Percentiles rank a stretch among this genome's conserved stretches.
Conservation (phyloP, 2,113 vertebrate species). For the Holacanthus passer region DNA sequence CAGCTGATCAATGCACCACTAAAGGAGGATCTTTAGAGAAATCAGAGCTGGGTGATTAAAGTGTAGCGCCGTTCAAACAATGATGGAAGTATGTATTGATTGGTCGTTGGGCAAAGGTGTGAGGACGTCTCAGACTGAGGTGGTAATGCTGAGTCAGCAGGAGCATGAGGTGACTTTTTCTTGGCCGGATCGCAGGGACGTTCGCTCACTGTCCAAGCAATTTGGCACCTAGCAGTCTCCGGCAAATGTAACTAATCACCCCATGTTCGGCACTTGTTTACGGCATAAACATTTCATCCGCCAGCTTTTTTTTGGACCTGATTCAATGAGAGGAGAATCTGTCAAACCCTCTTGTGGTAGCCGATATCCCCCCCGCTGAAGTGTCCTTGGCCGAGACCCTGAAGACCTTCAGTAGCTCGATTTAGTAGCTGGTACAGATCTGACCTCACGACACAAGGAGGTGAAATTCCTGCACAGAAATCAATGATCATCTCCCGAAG, state of each 20-base stretch:
- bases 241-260: conserved; percentile 61
- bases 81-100: conserved; percentile 65
- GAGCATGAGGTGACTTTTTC: conserved; percentile 59
- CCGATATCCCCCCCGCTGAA: background rate
- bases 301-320: conserved; percentile 17
- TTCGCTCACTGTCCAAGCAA: conserved; percentile 35
- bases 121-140: conserved; percentile 40
- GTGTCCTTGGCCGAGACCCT: background rate
- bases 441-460: background rate
- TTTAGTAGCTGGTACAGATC: background rate
- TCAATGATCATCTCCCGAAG: background rate
- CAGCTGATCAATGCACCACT: conserved; percentile 41
- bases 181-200: conserved; percentile 32
- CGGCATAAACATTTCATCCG: conserved; percentile 34
- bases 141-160: conserved; percentile 52
- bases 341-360: background rate
- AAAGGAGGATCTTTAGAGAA: conserved; percentile 38
- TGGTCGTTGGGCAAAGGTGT: conserved; percentile 54
- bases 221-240: conserved; percentile 39
- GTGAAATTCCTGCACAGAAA: background rate
- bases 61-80: conserved; percentile 47
- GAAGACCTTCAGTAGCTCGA: background rate
- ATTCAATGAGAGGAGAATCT: conserved; percentile 9
- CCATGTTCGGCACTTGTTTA: conserved; percentile 45
- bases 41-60: conserved; percentile 61